These are phyloP conservation scores for Ammodytes dubius DNA, from an alignment of 2,113 vertebrate genomes.

Conservation along the genomic window DNA sequence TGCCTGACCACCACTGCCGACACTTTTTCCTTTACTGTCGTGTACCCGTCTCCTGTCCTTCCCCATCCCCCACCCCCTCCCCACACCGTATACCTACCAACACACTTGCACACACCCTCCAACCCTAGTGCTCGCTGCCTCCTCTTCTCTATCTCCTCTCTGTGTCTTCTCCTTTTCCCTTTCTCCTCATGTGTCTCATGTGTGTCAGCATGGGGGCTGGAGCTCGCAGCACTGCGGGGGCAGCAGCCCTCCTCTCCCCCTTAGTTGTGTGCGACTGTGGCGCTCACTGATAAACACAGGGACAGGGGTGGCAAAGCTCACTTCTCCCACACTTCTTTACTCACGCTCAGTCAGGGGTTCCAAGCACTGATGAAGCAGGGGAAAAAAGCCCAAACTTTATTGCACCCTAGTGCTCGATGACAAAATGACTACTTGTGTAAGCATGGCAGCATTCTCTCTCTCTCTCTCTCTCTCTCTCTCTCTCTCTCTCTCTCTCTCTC, in stretches of 20 bases:
- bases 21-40: slow-evolving; percentile 17
- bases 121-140: slow-evolving; percentile 7
- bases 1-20: background rate
- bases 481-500: slow-evolving; percentile 62
- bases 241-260: slow-evolving; percentile 42
- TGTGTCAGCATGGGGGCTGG: slow-evolving; percentile 31
- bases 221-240: slow-evolving; percentile 59
- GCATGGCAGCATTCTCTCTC: slow-evolving; percentile 55
- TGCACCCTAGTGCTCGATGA: slow-evolving; percentile 54
- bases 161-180: slow-evolving; percentile 15
- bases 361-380: background rate
- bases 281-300: slow-evolving; percentile 64
- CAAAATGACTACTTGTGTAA: slow-evolving; percentile 70
- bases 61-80: background rate
- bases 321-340: slow-evolving; percentile 59
- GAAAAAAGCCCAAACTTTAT: slow-evolving; percentile 56
- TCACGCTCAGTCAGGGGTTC: slow-evolving; percentile 65
- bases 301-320: slow-evolving; percentile 52
- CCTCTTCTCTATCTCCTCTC: slow-evolving; percentile 11
- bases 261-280: slow-evolving; percentile 65
- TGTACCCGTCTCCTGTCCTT: slow-evolving; percentile 21
- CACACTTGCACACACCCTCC: slow-evolving; percentile 17
- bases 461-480: slow-evolving; percentile 55
- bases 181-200: slow-evolving; percentile 46
- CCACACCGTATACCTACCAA: background rate